These are phyloP conservation scores for Lucilia sericata DNA, from an alignment of 1,140 invertebrate species.

Conservation along the genomic window DNA sequence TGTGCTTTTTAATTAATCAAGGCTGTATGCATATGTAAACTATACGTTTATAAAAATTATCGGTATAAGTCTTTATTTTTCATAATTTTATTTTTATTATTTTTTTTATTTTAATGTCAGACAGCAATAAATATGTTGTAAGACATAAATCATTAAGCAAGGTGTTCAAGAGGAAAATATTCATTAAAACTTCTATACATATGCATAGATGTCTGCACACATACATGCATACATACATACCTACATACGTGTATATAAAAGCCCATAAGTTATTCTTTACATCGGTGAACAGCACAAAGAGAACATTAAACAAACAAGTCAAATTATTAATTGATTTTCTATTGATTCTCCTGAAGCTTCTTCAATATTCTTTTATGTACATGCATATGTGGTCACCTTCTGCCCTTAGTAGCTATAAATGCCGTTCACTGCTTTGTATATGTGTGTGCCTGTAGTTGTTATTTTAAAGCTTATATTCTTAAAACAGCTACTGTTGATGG, in stretches of 20 bases:
- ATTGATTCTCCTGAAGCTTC: too few species aligned
- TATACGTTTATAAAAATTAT: background rate
- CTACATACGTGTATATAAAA: too few species aligned
- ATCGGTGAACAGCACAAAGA: too few species aligned
- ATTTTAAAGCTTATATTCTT: background rate
- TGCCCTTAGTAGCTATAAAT: too few species aligned
- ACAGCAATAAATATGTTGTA: constrained; percentile 27
- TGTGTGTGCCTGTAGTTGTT: background rate
- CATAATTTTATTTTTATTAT: background rate
- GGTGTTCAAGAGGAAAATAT: constrained; percentile 25
- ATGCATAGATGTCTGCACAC: too few species aligned
- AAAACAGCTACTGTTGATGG: background rate
- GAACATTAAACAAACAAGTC: too few species aligned
- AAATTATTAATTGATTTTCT: too few species aligned
- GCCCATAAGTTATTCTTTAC: background rate
- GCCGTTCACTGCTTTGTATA: too few species aligned
- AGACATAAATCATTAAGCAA: constrained; percentile 29
- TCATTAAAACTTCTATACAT: background rate
- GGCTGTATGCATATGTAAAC: too few species aligned
- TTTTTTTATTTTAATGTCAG: constrained; percentile 13
- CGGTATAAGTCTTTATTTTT: background rate
- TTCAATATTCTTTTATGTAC: too few species aligned
- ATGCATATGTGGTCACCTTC: too few species aligned
- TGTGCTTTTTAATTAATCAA: background rate
- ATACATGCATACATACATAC: too few species aligned